Conservation (phyloP, 2,888 invertebrate genomes). For the Microctonus hyperodae region DNA sequence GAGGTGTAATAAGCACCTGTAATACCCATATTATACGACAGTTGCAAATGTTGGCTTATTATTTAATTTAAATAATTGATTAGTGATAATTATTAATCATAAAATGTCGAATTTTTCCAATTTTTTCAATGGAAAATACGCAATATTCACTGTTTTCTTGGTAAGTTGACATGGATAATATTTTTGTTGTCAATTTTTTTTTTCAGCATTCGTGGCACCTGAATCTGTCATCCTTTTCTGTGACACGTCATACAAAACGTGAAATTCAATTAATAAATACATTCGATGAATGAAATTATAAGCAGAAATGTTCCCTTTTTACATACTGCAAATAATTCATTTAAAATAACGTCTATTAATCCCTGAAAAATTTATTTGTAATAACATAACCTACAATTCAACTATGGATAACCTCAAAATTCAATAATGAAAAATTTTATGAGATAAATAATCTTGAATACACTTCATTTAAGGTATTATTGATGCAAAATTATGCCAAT, state of each 20-base stretch:
- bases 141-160: conserved; percentile 57
- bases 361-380: neutral
- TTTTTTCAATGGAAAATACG: conserved; percentile 53
- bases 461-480: conserved; percentile 37
- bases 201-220: conserved; percentile 7
- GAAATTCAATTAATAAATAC: neutral
- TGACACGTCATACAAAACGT: conserved; percentile 41
- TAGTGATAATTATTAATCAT: conserved; percentile 51
- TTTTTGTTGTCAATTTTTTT: conserved; percentile 6
- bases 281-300: neutral
- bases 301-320: conserved; percentile 1
- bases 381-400: neutral
- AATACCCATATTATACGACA: conserved; percentile 16
- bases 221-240: conserved; percentile 32
- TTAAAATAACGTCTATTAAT: neutral
- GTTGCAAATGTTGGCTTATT: conserved; percentile 44
- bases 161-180: conserved; percentile 53
- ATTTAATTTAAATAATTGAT: conserved; percentile 48
- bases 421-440: neutral
- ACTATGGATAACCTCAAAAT: neutral
- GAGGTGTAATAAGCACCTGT: conserved; percentile 5
- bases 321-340: neutral
- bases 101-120: conserved; percentile 57
- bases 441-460: neutral
- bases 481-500: conserved; percentile 73